Base-by-base conservation (phyloP, 2,113 vertebrate species). In the Nipponia nippon region DNA sequence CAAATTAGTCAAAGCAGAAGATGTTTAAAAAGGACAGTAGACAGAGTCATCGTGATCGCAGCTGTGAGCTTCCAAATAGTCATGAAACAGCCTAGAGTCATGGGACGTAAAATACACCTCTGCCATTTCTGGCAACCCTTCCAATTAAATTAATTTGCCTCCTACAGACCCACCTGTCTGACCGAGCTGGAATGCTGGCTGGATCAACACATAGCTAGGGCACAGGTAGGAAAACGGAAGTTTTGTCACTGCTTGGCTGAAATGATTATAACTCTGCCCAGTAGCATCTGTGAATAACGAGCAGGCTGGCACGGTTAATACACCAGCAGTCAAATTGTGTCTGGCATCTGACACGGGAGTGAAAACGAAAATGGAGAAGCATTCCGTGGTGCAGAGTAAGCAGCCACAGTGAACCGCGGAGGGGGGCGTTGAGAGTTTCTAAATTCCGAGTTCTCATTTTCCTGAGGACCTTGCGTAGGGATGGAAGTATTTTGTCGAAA, bases 401-500 rank as follows among this genome's bases (percentile, higher is more conserved):
- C 34, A 44, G 87, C 40, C 77, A 20, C 4, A 1, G 0, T 3
- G 29, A 63, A 3, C 69, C 29, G 62, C 6, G 92, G 25, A 3
- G 2, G 7, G 42, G 9, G 44, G 3, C 9, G 2, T 8, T 14
- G 53, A 38, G 66, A 36, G 46, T 7, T 47, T 26, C 34, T 38
- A 2, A 27, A 61, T 70, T 16, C 53, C 0, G 0, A 11, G 14
- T 44, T 83, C 34, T 17, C 18, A 0, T 62, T 59, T 56, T 32
- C 23, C 82, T 38, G 16, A 40, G 62, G 65, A 47, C 7, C 25
- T 16, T 14, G 69, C 0, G 0, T 6, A 27, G 40, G 50, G 50
- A 27, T 18, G 67, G 55, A 32, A 42, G 22, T 42, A 10, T 66
- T 72, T 76, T 73, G 17, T 63, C 47, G 25, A 8, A 56, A 58